Percentiles rank a stretch among this genome's conserved stretches.
phyloP scores from a whole-genome alignment of 2,113 vertebrate species.

The Thunnus maccoyii region DNA sequence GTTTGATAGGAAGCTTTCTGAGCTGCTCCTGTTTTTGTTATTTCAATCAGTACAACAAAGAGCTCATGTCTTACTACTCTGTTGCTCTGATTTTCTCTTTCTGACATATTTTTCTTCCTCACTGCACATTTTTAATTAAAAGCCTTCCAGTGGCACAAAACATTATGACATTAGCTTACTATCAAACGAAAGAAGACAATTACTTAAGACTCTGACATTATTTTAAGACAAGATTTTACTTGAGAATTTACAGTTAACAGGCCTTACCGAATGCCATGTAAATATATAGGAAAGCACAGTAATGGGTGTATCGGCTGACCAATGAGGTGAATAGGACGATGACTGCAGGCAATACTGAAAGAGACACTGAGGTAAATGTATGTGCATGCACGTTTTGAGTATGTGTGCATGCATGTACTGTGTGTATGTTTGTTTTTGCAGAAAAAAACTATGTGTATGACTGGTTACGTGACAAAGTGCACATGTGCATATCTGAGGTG shows the following conservation, averaged over 20 bases:
- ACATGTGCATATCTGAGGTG: slow-evolving; percentile 25
- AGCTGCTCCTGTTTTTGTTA: not conserved
- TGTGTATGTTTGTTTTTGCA: slow-evolving; percentile 3
- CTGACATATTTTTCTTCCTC: not conserved
- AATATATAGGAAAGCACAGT: slow-evolving; percentile 24
- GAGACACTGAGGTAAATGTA: slow-evolving; percentile 15
- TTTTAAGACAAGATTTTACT: not conserved
- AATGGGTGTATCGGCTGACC: slow-evolving; percentile 22
- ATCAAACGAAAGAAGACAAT: not conserved
- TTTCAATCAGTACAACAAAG: not conserved
- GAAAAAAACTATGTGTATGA: slow-evolving; percentile 11
- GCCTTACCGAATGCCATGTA: slow-evolving; percentile 2
- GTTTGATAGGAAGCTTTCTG: not conserved
- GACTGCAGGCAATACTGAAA: slow-evolving; percentile 34
- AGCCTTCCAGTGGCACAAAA: not conserved
- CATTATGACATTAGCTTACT: not conserved
- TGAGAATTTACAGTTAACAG: slow-evolving; percentile 59
- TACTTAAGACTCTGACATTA: too few relatives aligned
- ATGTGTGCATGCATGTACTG: not conserved
- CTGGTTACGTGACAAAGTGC: slow-evolving; percentile 19
- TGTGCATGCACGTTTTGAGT: not conserved
- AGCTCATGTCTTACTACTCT: not conserved
- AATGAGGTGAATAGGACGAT: slow-evolving; percentile 12
- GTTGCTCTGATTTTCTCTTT: too few relatives aligned
- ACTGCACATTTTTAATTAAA: slow-evolving; percentile 7